phyloP scores from a whole-genome alignment of 1,140 invertebrate species.

The Caenorhabditis briggsae region DNA sequence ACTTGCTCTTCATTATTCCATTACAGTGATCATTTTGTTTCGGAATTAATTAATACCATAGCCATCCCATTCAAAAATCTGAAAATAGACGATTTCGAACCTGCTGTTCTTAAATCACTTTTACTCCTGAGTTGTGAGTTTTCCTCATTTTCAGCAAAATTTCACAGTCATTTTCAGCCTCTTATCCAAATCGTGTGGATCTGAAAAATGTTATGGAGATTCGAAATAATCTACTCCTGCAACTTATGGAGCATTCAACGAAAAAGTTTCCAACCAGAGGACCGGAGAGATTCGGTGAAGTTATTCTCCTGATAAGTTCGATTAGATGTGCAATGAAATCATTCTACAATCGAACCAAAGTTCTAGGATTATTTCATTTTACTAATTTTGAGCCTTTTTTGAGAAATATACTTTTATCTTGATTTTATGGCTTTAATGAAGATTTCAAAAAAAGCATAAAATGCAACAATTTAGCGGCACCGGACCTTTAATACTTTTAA shows the following conservation, averaged over 20 bases:
- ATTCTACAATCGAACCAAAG: slow-evolving; percentile 4
- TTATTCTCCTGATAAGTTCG: not conserved
- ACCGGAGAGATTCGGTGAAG: not conserved
- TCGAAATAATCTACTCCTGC: not conserved
- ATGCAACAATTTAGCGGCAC: no score
- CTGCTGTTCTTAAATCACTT: slow-evolving; percentile 15
- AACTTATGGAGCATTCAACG: not conserved
- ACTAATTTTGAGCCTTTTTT: slow-evolving; percentile 11
- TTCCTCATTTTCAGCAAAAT: slow-evolving; percentile 1
- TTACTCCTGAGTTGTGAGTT: slow-evolving; percentile 39
- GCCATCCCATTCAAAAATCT: slow-evolving; percentile 22
- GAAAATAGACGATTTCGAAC: slow-evolving; percentile 36
- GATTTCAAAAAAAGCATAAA: no score
- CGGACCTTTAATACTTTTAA: no score
- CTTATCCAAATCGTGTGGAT: not conserved
- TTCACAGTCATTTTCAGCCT: not conserved
- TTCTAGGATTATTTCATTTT: slow-evolving; percentile 27
- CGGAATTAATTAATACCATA: not conserved
- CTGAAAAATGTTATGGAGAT: not conserved
- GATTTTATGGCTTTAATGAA: no score
- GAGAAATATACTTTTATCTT: not conserved
- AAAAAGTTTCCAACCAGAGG: not conserved
- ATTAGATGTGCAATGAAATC: slow-evolving; percentile 20
- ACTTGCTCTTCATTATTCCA: not conserved
- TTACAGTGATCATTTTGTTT: not conserved